Conservation (phyloP, 2,113 vertebrate genomes). For the Seriola aureovittata region DNA sequence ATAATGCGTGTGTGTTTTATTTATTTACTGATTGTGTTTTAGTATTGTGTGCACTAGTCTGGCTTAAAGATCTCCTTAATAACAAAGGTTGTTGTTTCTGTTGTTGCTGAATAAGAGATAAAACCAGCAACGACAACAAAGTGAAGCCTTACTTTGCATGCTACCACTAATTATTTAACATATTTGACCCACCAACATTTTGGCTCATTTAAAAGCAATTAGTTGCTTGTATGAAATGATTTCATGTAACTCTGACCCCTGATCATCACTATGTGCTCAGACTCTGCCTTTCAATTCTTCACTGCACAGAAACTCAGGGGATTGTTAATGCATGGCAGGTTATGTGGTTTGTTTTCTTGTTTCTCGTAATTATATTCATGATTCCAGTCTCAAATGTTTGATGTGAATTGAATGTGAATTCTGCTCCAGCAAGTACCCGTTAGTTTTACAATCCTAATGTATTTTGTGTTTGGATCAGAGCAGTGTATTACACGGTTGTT, state of each 20-base stretch:
- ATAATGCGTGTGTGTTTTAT: slow-evolving; percentile 26
- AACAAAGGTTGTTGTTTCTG: slow-evolving; percentile 2
- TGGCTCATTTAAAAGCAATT: slow-evolving; percentile 33
- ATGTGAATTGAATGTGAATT: slow-evolving; percentile 64
- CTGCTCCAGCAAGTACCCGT: slow-evolving; percentile 23
- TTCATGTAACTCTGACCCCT: slow-evolving; percentile 17
- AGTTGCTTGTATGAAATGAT: slow-evolving; percentile 8
- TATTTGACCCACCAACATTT: slow-evolving; percentile 42
- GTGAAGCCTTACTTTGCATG: background rate
- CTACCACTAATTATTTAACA: slow-evolving; percentile 15
- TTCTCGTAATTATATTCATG: slow-evolving; percentile 63
- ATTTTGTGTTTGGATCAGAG: slow-evolving; percentile 53
- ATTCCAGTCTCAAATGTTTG: slow-evolving; percentile 48
- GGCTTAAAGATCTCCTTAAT: slow-evolving; percentile 13
- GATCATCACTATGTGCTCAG: slow-evolving; percentile 21
- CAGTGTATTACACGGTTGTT: slow-evolving; percentile 43
- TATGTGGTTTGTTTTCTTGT: slow-evolving; percentile 52
- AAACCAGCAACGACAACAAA: slow-evolving; percentile 28
- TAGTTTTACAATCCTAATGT: slow-evolving; percentile 39
- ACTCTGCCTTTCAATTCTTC: slow-evolving; percentile 35
- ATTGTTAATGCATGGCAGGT: slow-evolving; percentile 35
- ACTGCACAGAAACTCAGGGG: slow-evolving; percentile 20
- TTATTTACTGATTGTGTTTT: slow-evolving; percentile 25
- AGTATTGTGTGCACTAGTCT: slow-evolving; percentile 2
- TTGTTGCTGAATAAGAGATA: background rate